Evolutionary conservation across 2,888 invertebrate species (phyloP), one percentile per base, ranked within the genome.

Genomic region (Drosophila demipolita): DNA sequence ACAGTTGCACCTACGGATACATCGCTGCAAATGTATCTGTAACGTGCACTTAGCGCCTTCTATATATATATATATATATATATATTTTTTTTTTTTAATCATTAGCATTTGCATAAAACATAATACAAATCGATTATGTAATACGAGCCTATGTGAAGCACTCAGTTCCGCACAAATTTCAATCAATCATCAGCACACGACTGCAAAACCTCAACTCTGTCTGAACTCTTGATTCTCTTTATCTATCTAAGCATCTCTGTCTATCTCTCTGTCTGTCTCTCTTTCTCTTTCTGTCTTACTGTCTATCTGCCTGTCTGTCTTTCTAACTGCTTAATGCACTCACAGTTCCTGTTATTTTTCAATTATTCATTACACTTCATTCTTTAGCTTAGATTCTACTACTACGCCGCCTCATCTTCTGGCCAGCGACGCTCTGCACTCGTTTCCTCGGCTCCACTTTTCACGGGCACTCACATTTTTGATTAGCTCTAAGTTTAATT

Each of bases 1-100:
- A 81, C 88, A 73, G 86, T 88, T 75, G 87, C 89, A 86, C 85
- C 73, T 83, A 72, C 71, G 57, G 87, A 70, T 86, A 89, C 87
- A 89, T 70, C 70, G 54, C 35, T 54, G 69, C 75, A 79, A 82
- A 80, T 89, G 89, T 87, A 86, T 80, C 87, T 73, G 76, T 80
- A 84, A 70, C 68, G 89, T 89, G 86, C 74, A 72, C 72, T 69
- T 68, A 55, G 67, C 73, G 69, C 80, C 83, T 70, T 65, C 60
- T 45, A 23, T 32, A 38, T 32, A 29, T 29, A 29, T 29, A 29
- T 29, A 29, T 29, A 29, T 29, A 29, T 29, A 29, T 29, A 6
- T 29, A 26, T 26, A 26, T 26, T 0, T 52, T 23, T 42, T 42
- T 38, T 61, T 65, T 69, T 52, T 85, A 83, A 86, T 86, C 80